Percentiles rank a stretch among this genome's conserved stretches.
Evolutionary conservation across 2,113 vertebrate species (phyloP).

Genomic region (Uropsilus gracilis): DNA sequence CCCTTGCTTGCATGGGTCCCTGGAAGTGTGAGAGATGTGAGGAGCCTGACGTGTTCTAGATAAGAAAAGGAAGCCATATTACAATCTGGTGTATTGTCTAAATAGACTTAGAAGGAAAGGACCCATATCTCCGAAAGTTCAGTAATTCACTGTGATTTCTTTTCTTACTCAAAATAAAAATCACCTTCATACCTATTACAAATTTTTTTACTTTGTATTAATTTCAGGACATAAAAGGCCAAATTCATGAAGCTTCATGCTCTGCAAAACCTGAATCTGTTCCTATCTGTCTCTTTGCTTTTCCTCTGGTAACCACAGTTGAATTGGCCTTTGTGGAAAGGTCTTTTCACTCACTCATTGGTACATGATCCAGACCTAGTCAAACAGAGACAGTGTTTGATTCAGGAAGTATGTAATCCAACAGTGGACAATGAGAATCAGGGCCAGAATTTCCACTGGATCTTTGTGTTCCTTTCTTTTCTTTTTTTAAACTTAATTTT

Average conservation of each 20-base stretch:
- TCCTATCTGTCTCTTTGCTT: not conserved
- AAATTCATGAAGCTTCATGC: not conserved
- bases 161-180: constrained; percentile 54
- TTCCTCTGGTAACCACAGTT: not conserved
- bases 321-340: constrained; percentile 3
- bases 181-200: constrained; percentile 12
- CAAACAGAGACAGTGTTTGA: not conserved
- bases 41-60: not conserved
- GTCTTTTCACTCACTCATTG: not conserved
- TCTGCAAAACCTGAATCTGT: constrained; percentile 20
- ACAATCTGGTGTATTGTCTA: not conserved
- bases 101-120: constrained; percentile 47
- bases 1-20: not conserved
- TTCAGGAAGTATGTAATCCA: not conserved
- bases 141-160: not conserved
- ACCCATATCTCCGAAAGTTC: not conserved
- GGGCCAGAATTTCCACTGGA: not conserved
- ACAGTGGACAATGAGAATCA: not conserved
- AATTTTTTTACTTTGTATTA: constrained; percentile 7
- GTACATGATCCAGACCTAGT: not conserved
- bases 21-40: not conserved
- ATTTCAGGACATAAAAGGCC: not conserved
- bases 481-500: no score
- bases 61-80: not conserved
- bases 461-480: no score